Conservation (phyloP, 2,888 invertebrate genomes). For the Beris morrisii region DNA sequence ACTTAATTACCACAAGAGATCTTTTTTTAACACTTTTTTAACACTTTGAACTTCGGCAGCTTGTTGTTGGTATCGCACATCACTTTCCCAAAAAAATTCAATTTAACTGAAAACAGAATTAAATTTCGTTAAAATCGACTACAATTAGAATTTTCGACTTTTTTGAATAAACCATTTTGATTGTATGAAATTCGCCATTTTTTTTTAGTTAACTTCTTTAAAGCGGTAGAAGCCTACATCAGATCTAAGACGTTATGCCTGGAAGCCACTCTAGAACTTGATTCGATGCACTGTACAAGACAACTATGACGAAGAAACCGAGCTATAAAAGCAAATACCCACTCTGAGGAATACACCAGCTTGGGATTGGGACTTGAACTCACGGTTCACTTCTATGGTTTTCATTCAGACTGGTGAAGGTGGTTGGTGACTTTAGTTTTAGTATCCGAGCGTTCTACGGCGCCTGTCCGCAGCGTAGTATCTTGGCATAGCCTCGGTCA, state of each 20-base stretch:
- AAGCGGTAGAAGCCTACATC: neutral
- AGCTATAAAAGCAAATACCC: too few relatives aligned
- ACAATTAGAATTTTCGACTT: neutral
- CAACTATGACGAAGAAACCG: conserved; percentile 6
- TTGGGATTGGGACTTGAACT: neutral
- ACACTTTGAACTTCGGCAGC: neutral
- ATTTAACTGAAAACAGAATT: neutral
- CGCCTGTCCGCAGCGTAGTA: too few relatives aligned
- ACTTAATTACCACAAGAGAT: neutral
- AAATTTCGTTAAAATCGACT: neutral
- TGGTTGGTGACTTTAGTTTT: too few relatives aligned
- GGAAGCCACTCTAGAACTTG: conserved; percentile 17
- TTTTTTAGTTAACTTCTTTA: neutral
- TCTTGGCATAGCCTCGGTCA: too few relatives aligned
- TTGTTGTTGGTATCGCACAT: conserved; percentile 1
- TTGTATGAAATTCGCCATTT: conserved; percentile 13
- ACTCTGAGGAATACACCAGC: too few relatives aligned
- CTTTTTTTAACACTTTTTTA: neutral
- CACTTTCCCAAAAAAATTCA: neutral
- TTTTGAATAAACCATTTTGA: neutral
- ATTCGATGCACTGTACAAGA: conserved; percentile 11
- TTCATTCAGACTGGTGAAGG: neutral
- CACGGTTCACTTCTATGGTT: neutral
- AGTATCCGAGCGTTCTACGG: too few relatives aligned
- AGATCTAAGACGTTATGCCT: conserved; percentile 3